Evolutionary conservation across 2,888 invertebrate genomes (phyloP).

Genomic region (Scaptomyza caliginosa): DNA sequence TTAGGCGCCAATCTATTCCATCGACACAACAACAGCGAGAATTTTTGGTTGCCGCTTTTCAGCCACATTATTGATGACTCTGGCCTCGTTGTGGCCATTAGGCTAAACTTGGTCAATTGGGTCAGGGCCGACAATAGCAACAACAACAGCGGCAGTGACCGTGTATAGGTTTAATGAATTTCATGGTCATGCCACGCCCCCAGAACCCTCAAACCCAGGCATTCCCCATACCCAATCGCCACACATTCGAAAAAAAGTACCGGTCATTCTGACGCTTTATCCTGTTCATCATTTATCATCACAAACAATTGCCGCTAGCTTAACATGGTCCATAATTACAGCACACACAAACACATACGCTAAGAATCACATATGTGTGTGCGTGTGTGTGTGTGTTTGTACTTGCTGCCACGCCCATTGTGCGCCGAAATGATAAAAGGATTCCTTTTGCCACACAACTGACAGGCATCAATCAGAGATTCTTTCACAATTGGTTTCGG

Average conservation of each 20-base stretch:
- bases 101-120: constrained; percentile 22
- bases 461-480: constrained; percentile 73
- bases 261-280: constrained; percentile 15
- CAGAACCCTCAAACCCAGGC: neutral
- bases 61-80: constrained; percentile 48
- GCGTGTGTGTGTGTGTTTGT: neutral
- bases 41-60: constrained; percentile 4
- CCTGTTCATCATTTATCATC: constrained; percentile 72
- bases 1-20: constrained; percentile 50
- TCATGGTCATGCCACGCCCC: constrained; percentile 43
- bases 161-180: constrained; percentile 50
- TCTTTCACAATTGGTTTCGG: constrained; percentile 32
- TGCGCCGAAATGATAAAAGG: constrained; percentile 61
- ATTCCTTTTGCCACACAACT: constrained; percentile 58
- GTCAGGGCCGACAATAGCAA: constrained; percentile 3
- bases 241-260: neutral
- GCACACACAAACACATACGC: constrained; percentile 31
- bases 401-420: constrained; percentile 31
- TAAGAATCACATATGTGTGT: too few species aligned
- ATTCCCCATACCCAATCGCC: neutral
- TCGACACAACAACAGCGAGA: neutral
- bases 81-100: constrained; percentile 29
- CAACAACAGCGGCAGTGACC: neutral
- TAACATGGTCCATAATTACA: constrained; percentile 71
- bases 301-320: constrained; percentile 72